phyloP scores from a whole-genome alignment of 1,140 invertebrate species.

The Amyelois transitella region DNA sequence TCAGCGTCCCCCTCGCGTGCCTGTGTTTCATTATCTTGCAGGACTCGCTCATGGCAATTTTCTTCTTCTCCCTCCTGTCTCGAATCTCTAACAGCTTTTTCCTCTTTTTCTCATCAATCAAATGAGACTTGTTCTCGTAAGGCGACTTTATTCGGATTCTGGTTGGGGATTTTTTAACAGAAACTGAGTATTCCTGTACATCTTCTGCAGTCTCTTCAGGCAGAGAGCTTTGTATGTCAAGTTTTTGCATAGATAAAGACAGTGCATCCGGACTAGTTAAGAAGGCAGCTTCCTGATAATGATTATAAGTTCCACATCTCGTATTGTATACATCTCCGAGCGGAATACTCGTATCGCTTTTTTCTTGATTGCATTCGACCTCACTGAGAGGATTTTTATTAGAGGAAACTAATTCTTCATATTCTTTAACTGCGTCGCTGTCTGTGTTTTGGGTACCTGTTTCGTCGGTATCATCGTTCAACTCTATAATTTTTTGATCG shows the following conservation, averaged over 20 bases:
- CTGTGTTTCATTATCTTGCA: constrained; percentile 49
- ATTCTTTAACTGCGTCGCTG: background rate
- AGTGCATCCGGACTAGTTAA: constrained; percentile 30
- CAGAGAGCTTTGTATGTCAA: constrained; percentile 38
- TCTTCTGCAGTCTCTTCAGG: constrained; percentile 44
- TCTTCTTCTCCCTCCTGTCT: constrained; percentile 50
- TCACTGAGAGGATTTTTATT: background rate
- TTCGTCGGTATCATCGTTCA: background rate
- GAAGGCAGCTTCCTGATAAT: background rate
- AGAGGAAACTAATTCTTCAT: background rate
- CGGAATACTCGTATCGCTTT: constrained; percentile 10
- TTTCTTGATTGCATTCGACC: background rate
- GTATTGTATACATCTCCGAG: constrained; percentile 6
- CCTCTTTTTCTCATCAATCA: constrained; percentile 57
- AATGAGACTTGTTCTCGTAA: constrained; percentile 51
- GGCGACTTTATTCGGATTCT: constrained; percentile 58
- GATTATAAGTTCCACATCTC: background rate
- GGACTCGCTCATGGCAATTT: constrained; percentile 40
- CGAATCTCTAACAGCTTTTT: constrained; percentile 54
- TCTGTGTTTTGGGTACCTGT: background rate
- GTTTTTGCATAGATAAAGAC: constrained; percentile 28
- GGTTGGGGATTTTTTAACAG: constrained; percentile 43
- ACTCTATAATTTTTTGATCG: constrained; percentile 1
- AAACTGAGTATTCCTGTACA: constrained; percentile 6
- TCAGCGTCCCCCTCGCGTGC: constrained; percentile 29